phyloP scores from a whole-genome alignment of 1,140 invertebrate genomes.

The Bombus impatiens region DNA sequence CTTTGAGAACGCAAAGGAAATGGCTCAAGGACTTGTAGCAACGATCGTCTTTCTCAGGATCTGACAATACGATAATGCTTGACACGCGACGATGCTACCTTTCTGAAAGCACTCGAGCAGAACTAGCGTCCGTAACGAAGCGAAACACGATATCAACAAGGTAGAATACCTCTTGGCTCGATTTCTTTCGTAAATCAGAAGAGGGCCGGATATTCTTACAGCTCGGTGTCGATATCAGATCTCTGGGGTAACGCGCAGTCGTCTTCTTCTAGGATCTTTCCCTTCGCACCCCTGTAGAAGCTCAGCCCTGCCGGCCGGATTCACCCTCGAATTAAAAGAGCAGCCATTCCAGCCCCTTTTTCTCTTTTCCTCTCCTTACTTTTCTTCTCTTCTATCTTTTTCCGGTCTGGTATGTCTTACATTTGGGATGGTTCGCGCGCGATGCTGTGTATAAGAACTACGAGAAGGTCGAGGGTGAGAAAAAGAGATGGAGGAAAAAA shows the following conservation, averaged over 20 bases:
- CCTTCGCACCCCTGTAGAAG: slow-evolving; percentile 32
- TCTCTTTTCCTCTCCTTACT: neutral
- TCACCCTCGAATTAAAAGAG: slow-evolving; percentile 72
- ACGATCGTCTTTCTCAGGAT: slow-evolving; percentile 31
- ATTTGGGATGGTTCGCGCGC: neutral
- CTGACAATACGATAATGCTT: slow-evolving; percentile 21
- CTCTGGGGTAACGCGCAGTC: slow-evolving; percentile 44
- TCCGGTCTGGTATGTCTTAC: neutral
- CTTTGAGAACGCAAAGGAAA: neutral
- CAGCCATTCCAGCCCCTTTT: slow-evolving; percentile 50
- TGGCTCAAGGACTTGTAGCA: neutral
- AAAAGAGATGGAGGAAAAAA: slow-evolving; percentile 31
- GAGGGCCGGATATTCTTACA: slow-evolving; percentile 69
- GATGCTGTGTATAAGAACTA: neutral
- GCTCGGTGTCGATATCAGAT: slow-evolving; percentile 69
- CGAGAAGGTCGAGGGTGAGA: slow-evolving; percentile 29
- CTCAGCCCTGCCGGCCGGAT: slow-evolving; percentile 40
- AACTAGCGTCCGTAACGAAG: slow-evolving; percentile 27
- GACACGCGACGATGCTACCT: slow-evolving; percentile 40
- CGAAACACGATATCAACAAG: slow-evolving; percentile 54
- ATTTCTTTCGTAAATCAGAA: slow-evolving; percentile 69
- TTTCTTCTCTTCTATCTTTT: neutral
- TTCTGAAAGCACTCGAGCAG: slow-evolving; percentile 16
- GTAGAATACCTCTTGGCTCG: slow-evolving; percentile 46
- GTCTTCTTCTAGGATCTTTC: slow-evolving; percentile 27